Percentiles rank a stretch among this genome's conserved stretches.
phyloP scores from a whole-genome alignment of 1,140 invertebrate genomes.

The Bradynema listronoti region DNA sequence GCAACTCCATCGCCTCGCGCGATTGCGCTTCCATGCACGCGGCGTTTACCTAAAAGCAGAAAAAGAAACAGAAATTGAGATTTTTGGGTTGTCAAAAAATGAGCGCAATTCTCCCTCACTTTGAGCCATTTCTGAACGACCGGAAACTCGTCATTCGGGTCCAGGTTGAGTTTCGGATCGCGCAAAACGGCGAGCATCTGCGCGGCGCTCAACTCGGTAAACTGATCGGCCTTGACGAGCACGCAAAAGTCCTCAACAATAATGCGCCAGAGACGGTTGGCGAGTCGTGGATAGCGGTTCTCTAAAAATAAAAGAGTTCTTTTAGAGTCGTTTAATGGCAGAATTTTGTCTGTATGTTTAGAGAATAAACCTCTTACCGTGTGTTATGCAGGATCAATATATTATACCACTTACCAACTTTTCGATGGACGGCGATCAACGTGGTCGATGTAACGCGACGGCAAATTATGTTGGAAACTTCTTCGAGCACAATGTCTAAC shows the following conservation, averaged over 20 bases:
- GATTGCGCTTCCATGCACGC: no score
- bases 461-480: not conserved
- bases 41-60: no score
- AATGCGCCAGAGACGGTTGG: not conserved
- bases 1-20: no score
- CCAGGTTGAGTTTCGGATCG: not conserved
- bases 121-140: not conserved
- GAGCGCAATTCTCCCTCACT: no score
- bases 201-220: not conserved
- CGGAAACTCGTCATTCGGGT: not conserved
- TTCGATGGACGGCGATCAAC: not conserved
- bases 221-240: not conserved
- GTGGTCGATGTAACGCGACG: not conserved
- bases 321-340: not conserved
- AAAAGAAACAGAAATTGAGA: no score
- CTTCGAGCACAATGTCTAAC: not conserved
- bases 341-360: no score
- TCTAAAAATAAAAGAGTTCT: not conserved
- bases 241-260: not conserved
- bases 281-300: not conserved
- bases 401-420: not conserved
- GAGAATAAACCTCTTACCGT: no score
- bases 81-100: no score
- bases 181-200: not conserved
- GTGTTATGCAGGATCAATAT: no score